Percentiles rank a stretch among this genome's conserved stretches.
phyloP scores from a whole-genome alignment of 2,888 invertebrate genomes.

The Sphinx pinastri region DNA sequence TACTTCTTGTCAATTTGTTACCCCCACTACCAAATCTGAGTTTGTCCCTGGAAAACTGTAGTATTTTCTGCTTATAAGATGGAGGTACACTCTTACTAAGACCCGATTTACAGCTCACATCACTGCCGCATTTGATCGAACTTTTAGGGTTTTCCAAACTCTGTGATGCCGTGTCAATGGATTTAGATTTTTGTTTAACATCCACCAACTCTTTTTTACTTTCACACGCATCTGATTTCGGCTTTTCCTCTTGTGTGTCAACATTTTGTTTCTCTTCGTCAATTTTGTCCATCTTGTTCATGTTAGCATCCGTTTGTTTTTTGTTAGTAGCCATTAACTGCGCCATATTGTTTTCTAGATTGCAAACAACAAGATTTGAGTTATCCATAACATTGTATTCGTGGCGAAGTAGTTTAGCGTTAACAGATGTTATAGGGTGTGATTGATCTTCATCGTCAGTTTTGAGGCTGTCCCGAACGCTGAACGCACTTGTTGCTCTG shows the following conservation, averaged over 20 bases:
- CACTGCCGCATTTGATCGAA: slow-evolving; percentile 72
- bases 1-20: slow-evolving; percentile 75
- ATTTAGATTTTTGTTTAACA: slow-evolving; percentile 63
- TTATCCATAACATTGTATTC: slow-evolving; percentile 79
- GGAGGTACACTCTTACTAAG: slow-evolving; percentile 81
- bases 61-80: slow-evolving; percentile 78
- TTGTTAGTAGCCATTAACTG: slow-evolving; percentile 71
- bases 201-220: slow-evolving; percentile 49
- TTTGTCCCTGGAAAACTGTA: slow-evolving; percentile 79
- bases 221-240: slow-evolving; percentile 37
- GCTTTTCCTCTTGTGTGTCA: slow-evolving; percentile 41
- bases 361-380: slow-evolving; percentile 78
- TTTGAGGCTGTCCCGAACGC: slow-evolving; percentile 77
- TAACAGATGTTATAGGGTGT: slow-evolving; percentile 74
- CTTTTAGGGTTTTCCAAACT: slow-evolving; percentile 76
- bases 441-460: slow-evolving; percentile 80
- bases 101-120: slow-evolving; percentile 63
- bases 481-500: slow-evolving; percentile 78
- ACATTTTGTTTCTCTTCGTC: slow-evolving; percentile 54
- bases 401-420: slow-evolving; percentile 74
- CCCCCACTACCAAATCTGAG: slow-evolving; percentile 77
- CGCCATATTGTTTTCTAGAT: slow-evolving; percentile 79
- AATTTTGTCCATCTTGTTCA: slow-evolving; percentile 76
- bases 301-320: slow-evolving; percentile 58
- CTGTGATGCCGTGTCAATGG: slow-evolving; percentile 73